These are phyloP conservation scores for Columba guinea DNA, from an alignment of 2,797 vertebrate species.

Conservation along the genomic window DNA sequence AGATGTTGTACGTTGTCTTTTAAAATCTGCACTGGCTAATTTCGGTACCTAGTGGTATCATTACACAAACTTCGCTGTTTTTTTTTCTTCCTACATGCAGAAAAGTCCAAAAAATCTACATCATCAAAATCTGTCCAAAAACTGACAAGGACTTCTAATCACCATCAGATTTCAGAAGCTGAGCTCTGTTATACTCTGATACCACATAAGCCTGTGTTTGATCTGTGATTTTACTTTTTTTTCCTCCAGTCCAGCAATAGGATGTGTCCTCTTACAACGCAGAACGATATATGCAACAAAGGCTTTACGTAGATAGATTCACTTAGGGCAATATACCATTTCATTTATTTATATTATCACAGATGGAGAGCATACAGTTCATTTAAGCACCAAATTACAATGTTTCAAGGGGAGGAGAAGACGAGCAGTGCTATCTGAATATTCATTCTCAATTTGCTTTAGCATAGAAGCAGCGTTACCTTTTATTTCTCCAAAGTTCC, in stretches of 20 bases:
- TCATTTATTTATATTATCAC: background rate
- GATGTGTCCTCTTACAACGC: background rate
- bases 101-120: background rate
- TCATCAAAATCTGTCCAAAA: conserved; percentile 1
- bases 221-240: background rate
- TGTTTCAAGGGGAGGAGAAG: background rate
- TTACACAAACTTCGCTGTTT: conserved; percentile 35
- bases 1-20: conserved; percentile 64
- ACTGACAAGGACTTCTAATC: background rate
- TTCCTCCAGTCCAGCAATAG: background rate
- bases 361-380: conserved; percentile 17
- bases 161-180: background rate
- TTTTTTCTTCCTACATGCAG: background rate
- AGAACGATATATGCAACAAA: background rate
- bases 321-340: background rate
- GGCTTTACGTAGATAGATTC: background rate
- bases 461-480: conserved; percentile 79
- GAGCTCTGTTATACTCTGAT: background rate
- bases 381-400: background rate
- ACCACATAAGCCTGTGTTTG: background rate
- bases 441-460: conserved; percentile 50
- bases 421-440: background rate
- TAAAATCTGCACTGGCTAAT: conserved; percentile 65
- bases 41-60: conserved; percentile 59
- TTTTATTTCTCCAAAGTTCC: conserved; percentile 99